Evolutionary conservation across 2,113 vertebrate genomes (phyloP), one percentile per base, ranked within the genome.

Genomic region (Paratilapia polleni): DNA sequence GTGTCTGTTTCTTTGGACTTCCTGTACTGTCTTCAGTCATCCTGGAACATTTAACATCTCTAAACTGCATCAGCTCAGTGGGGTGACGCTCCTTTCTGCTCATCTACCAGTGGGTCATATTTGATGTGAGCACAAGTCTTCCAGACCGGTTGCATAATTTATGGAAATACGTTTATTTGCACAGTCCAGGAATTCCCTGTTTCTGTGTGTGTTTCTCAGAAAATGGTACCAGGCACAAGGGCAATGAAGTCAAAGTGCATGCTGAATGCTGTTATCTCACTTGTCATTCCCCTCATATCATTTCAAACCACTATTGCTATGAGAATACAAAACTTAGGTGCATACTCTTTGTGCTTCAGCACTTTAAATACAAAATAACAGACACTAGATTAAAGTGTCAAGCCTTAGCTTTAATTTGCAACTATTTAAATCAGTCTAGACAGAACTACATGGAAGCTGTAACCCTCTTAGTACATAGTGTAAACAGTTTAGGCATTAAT

Each of bases 91-190:
- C 36, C 13, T 15, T 78, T 13, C 31, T 70, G 63, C 17, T 7
- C 56, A 19, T 58, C 12, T 36, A 36, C 20, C 5, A 24, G 41
- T 8, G 12, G 22, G 7, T 80, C 13, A 11, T 81, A 66, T 86
- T 70, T 84, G 61, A 84, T 82, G 28, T 58, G 62, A 61, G 38
- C 43, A 22, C 43, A 54, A 60, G 14, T n/a, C 86, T 83, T 86
- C 64, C n/a, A 38, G 80, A 84, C 24, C 6, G 20, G 77, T 82
- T 91, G 19, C 83, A 77, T 88, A 36, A 86, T 62, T 64, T 83
- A 26, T 26, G 13, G 28, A 15, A 60, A 77, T 38, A 61, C 47
- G 28, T 64, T 43, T 82, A 73, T 78, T 87, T 88, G 49, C 28
- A 20, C 43, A 58, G 75, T 84, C 47, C 63, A 73, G 31, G 5